Percentiles rank a stretch among this genome's conserved stretches.
These are phyloP conservation scores for Melanitta fusca DNA, from an alignment of 2,797 vertebrate species.

Conservation along the genomic window DNA sequence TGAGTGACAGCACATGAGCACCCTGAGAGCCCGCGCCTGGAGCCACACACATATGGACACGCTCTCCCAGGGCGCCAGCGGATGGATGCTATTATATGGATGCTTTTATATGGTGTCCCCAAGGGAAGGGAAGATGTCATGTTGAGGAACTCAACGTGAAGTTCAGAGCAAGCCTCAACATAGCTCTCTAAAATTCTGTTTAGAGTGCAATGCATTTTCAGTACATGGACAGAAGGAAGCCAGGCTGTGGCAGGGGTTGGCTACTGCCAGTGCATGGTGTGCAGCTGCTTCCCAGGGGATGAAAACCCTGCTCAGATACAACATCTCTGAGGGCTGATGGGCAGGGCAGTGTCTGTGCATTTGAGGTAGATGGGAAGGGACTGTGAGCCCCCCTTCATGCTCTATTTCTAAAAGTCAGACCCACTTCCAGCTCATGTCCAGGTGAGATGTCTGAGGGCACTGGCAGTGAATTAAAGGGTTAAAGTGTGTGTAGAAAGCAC, in stretches of 20 bases:
- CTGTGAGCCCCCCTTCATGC: background rate
- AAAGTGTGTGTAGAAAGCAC: background rate
- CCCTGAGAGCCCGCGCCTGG: background rate
- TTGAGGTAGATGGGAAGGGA: background rate
- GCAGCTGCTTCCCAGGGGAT: background rate
- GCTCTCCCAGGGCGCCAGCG: fast-evolving
- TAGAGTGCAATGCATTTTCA: background rate
- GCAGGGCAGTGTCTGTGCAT: fast-evolving
- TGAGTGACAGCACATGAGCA: background rate
- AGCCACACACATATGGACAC: fast-evolving
- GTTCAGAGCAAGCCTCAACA: background rate
- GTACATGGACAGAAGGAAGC: background rate
- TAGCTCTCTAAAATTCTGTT: background rate
- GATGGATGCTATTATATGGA: background rate
- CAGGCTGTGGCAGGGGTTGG: fast-evolving
- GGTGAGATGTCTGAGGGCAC: background rate
- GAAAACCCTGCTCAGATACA: background rate
- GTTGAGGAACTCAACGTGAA: background rate
- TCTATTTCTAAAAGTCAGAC: background rate
- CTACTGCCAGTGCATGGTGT: fast-evolving
- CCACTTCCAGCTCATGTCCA: fast-evolving
- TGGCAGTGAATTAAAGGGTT: background rate
- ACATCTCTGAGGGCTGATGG: background rate
- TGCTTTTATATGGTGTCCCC: background rate
- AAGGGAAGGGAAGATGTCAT: background rate